Evolutionary conservation across 2,797 vertebrate genomes (phyloP).

Genomic region (Helarctos malayanus): DNA sequence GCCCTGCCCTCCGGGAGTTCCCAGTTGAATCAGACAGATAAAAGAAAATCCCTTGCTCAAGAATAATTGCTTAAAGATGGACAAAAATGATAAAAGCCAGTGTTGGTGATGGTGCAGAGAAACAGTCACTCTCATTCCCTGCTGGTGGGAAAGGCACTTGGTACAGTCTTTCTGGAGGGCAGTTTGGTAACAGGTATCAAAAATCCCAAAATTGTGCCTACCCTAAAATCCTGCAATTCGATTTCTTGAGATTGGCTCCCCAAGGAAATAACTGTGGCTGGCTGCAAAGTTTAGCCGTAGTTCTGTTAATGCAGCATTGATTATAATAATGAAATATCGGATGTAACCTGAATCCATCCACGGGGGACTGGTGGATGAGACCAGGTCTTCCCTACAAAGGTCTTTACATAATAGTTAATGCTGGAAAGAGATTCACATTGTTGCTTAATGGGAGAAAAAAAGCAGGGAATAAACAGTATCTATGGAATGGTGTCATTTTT

Average conservation of each 20-base stretch:
- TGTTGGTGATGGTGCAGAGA: not conserved
- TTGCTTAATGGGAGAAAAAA: not conserved
- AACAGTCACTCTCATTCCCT: not conserved
- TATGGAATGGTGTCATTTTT: not conserved
- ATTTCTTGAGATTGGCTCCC: not conserved
- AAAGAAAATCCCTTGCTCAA: slow-evolving; percentile 62
- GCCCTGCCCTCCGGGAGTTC: not conserved
- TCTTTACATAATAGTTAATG: not conserved
- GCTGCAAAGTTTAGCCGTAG: not conserved
- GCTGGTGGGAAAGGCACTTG: not conserved
- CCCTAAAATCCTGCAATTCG: not conserved
- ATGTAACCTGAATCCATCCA: rapidly evolving
- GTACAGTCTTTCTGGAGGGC: not conserved
- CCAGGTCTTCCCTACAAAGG: not conserved
- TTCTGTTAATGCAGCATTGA: too few relatives aligned
- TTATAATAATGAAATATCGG: not conserved
- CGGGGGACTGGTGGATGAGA: not conserved
- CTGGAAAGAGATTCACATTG: not conserved
- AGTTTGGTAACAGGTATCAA: not conserved
- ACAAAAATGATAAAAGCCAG: slow-evolving; percentile 31
- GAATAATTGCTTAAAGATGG: slow-evolving; percentile 63
- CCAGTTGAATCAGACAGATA: slow-evolving; percentile 61
- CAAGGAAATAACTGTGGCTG: slow-evolving; percentile 2
- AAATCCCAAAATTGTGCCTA: not conserved
- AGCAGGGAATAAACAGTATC: not conserved